Evolutionary conservation across 2,113 vertebrate species (phyloP).

Genomic region (Rhinolophus sinicus): DNA sequence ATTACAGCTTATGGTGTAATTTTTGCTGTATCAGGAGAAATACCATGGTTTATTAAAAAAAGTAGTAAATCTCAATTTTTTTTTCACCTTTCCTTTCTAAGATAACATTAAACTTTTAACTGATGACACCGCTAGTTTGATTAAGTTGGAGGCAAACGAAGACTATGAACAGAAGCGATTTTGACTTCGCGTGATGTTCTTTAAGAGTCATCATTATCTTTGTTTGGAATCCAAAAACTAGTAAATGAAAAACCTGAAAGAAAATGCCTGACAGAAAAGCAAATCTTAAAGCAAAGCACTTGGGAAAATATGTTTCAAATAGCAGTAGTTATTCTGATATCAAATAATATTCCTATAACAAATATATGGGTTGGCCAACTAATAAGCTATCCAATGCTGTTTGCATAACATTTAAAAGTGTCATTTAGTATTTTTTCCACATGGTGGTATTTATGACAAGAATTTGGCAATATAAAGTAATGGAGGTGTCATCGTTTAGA

Average conservation of each 20-base stretch:
- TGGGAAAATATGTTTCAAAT: background rate
- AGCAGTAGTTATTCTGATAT: conserved; percentile 7
- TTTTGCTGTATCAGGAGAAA: conserved; percentile 20
- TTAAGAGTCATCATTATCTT: background rate
- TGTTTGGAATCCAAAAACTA: background rate
- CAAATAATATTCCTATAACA: background rate
- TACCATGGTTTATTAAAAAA: background rate
- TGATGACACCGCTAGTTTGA: background rate
- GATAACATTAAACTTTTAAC: background rate
- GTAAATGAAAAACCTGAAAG: background rate
- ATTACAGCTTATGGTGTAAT: background rate
- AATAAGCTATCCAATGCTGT: background rate
- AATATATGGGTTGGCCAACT: background rate
- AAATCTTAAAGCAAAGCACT: background rate
- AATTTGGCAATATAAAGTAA: background rate
- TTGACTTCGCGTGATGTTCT: background rate
- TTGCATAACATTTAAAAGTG: background rate
- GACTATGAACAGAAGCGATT: background rate
- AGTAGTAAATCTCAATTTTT: background rate
- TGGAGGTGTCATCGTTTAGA: background rate
- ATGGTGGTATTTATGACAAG: background rate
- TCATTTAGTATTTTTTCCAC: conserved; percentile 4
- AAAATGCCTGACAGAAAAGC: background rate
- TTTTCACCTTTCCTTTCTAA: background rate
- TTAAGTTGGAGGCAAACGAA: background rate